Evolutionary conservation across 2,888 invertebrate species (phyloP), one percentile per base, ranked within the genome.

Genomic region (Emmelina monodactyla): DNA sequence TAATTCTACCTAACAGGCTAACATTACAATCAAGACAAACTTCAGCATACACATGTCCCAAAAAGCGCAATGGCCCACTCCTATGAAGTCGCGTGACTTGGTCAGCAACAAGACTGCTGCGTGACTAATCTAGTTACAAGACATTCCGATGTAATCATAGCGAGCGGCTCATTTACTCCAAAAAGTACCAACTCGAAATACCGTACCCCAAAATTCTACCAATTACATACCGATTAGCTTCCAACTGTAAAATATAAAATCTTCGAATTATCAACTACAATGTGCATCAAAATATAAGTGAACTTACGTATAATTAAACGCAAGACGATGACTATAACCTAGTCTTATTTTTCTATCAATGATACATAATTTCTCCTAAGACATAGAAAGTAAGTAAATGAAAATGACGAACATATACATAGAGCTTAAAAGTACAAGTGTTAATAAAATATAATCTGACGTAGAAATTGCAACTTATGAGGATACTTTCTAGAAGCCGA

Each of bases 201-300:
- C 55, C 64, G 61, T 71, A 62, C 58, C 63, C 67, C 70, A 60
- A 70, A 62, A 69, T 65, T 62, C 65, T 53, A 60, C 48, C 60
- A 61, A 68, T 58, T 62, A 65, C 69, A 68, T 61, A 67, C 63
- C 66, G 67, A 71, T 69, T 62, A 69, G 68, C 71, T 75, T 72
- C 72, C 58, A 57, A 69, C 53, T 58, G 55, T 62, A 62, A 68
- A 69, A 67, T 59, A 68, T 66, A 72, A 64, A 6, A 48, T 46
- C 47, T 51, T 62, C 56, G 51, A 58, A 59, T 62, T 73, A 72
- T 57, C 53, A 61, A 55, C 71, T 75, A 75, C 58, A 60, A 25
- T 58, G 75, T 71, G 73, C 75, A 64, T 65, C 59, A 76, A 73
- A 73, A 58, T 66, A 76, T 72, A 68, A 63, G 72, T 76, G 72